Conservation (phyloP, 1,140 invertebrate species). For the Trichonephila clavata region DNA sequence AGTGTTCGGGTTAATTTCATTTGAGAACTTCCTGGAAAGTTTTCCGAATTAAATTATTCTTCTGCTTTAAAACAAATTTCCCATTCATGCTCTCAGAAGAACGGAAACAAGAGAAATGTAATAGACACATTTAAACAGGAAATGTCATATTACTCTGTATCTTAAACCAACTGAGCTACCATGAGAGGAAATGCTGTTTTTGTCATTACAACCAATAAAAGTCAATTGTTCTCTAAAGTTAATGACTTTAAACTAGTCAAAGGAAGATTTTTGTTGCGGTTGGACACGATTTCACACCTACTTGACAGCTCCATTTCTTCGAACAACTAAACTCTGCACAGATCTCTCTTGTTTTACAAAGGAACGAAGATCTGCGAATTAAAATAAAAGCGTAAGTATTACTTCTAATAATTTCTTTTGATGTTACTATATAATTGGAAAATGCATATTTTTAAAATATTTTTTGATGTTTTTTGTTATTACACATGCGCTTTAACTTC, state of each 20-base stretch:
- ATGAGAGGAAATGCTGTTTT: background rate
- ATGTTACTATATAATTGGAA: no score
- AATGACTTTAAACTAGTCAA: background rate
- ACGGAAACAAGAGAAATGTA: background rate
- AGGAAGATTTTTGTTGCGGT: constrained; percentile 25
- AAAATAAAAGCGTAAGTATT: no score
- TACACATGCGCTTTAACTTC: no score
- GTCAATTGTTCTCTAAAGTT: constrained; percentile 13
- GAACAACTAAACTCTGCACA: background rate
- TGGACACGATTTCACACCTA: background rate
- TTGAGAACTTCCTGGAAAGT: background rate
- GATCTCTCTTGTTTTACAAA: no score
- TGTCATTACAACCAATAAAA: constrained; percentile 25
- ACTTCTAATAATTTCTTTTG: no score
- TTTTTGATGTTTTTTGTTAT: no score
- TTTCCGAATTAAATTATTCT: background rate
- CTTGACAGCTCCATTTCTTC: background rate
- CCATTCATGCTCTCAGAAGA: background rate
- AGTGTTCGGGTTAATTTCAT: background rate
- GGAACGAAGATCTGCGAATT: no score
- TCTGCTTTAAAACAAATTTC: background rate
- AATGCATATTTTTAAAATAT: no score
- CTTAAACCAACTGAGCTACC: background rate
- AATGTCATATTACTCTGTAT: background rate
- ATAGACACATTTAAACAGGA: constrained; percentile 5